A percentile compares a stretch with the other conserved stretches of the same genome.
Conservation (phyloP, 2,113 vertebrate species). For the Tetrax tetrax region DNA sequence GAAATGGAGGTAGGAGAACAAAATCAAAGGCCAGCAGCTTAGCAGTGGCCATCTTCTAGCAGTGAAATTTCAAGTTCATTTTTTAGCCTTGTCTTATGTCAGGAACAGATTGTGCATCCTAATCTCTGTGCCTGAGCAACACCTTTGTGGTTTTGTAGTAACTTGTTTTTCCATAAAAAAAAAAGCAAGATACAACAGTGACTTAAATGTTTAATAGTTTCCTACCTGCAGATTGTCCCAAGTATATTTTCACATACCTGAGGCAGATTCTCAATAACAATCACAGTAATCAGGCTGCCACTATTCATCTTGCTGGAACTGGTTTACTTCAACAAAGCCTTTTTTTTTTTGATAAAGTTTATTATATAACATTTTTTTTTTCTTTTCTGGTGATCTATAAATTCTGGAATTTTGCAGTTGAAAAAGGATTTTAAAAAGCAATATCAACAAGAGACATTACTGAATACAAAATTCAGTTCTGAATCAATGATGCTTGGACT, state of each 20-base stretch:
- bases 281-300: background rate
- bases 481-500: background rate
- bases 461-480: background rate
- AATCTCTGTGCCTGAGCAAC: background rate
- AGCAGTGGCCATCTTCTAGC: background rate
- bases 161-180: background rate
- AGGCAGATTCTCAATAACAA: background rate
- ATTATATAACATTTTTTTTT: background rate
- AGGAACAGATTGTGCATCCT: background rate
- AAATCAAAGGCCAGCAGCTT: background rate
- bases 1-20: background rate
- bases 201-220: background rate
- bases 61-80: background rate
- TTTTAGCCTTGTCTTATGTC: background rate
- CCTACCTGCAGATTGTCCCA: background rate
- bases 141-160: background rate
- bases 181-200: background rate
- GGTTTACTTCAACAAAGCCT: background rate
- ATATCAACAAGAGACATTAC: background rate
- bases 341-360: background rate
- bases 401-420: background rate
- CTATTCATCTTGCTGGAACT: background rate
- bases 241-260: background rate
- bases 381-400: background rate
- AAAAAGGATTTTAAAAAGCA: background rate